These are phyloP conservation scores for Nothoprocta pentlandii DNA, from an alignment of 2,113 vertebrate genomes.

Conservation along the genomic window DNA sequence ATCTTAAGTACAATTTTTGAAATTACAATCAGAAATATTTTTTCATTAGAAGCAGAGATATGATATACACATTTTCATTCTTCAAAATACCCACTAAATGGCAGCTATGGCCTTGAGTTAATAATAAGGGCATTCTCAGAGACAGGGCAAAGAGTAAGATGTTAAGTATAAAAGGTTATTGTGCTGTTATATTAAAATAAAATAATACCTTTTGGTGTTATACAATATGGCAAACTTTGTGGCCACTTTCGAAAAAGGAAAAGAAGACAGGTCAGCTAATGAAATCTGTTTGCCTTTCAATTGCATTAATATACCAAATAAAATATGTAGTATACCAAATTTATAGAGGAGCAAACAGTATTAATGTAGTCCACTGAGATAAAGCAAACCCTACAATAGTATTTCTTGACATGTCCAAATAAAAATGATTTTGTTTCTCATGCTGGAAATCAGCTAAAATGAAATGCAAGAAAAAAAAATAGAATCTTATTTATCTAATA, in stretches of 20 bases:
- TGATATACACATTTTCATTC: not conserved
- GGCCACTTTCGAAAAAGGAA: not conserved
- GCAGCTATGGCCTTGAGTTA: not conserved
- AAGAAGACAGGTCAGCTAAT: not conserved
- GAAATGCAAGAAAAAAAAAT: not conserved
- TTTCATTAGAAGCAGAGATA: not conserved
- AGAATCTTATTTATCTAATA: not conserved
- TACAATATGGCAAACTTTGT: not conserved
- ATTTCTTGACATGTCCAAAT: not conserved
- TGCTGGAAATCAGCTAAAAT: not conserved
- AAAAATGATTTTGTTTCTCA: not conserved
- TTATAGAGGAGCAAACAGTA: not conserved
- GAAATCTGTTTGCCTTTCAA: not conserved
- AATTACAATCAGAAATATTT: not conserved
- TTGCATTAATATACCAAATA: not conserved
- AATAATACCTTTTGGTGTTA: not conserved
- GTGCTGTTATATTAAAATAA: not conserved
- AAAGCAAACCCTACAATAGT: not conserved
- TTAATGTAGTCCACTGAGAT: not conserved
- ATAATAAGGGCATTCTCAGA: not conserved
- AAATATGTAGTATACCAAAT: not conserved
- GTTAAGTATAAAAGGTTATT: not conserved
- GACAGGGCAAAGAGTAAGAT: not conserved
- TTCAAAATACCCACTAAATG: not conserved
- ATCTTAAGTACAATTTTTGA: not conserved